Evolutionary conservation across 2,888 invertebrate genomes (phyloP).

Genomic region (Sipunculus nudus): DNA sequence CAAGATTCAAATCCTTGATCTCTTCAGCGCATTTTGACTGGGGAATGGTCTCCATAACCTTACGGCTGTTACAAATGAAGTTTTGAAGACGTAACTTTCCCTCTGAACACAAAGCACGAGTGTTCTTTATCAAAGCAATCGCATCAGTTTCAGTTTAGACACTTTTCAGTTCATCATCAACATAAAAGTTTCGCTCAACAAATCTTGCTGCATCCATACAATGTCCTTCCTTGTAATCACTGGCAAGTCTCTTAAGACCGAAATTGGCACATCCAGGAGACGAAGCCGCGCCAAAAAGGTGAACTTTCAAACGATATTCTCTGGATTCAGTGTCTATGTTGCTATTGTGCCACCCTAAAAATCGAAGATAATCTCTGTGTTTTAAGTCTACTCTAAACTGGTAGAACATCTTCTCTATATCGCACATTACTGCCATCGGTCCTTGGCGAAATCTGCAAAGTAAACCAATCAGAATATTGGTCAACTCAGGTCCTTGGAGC

Average conservation of each 20-base stretch:
- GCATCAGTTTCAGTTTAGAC: background rate
- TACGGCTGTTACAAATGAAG: conserved; percentile 10
- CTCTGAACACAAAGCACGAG: conserved; percentile 1
- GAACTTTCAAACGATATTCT: background rate
- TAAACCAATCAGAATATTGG: background rate
- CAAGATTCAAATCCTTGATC: background rate
- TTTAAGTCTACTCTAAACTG: background rate
- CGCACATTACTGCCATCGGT: background rate
- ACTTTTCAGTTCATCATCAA: conserved; percentile 33
- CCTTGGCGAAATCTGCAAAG: background rate
- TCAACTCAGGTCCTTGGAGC: background rate
- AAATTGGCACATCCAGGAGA: background rate
- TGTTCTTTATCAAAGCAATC: conserved; percentile 1
- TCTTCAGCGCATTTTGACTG: background rate
- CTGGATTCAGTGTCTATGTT: background rate
- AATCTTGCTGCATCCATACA: conserved; percentile 23
- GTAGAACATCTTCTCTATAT: background rate
- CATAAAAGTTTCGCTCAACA: conserved; percentile 28
- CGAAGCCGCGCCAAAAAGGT: background rate
- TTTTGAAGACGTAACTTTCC: conserved; percentile 17
- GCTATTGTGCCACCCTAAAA: conserved; percentile 1
- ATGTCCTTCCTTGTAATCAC: background rate
- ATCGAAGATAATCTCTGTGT: background rate
- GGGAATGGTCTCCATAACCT: conserved; percentile 16
- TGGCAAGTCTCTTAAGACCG: conserved; percentile 5